Evolutionary conservation across 2,797 vertebrate species (phyloP).

Genomic region (Smutsia gigantea): DNA sequence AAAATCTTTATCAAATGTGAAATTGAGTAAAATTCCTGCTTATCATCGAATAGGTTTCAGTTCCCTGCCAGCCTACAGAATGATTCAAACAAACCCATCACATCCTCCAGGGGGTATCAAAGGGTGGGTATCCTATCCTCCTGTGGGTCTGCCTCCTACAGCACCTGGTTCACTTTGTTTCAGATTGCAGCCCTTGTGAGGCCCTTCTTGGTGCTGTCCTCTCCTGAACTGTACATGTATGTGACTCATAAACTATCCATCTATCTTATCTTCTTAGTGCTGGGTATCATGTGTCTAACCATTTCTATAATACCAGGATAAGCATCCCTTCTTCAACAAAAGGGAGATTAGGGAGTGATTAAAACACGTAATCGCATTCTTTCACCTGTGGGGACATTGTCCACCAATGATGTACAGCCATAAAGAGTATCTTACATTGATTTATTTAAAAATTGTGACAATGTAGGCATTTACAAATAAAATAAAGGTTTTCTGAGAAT

Average conservation of each 20-base stretch:
- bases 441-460: background rate
- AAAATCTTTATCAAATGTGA: background rate
- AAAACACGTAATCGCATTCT: background rate
- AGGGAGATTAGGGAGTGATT: background rate
- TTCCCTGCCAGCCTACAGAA: background rate
- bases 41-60: background rate
- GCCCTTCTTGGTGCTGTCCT: background rate
- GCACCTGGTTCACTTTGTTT: background rate
- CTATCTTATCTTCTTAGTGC: background rate
- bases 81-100: background rate
- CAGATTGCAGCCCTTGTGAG: background rate
- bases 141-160: background rate
- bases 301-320: background rate
- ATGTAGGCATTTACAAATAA: background rate
- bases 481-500: background rate
- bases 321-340: background rate
- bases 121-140: rapidly evolving
- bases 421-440: background rate
- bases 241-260: background rate
- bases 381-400: background rate
- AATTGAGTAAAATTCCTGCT: background rate
- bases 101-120: background rate
- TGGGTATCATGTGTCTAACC: background rate
- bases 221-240: rapidly evolving
- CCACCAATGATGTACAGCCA: background rate